These are phyloP conservation scores for Sphenodon punctatus DNA, from an alignment of 2,797 vertebrate species.

Conservation along the genomic window DNA sequence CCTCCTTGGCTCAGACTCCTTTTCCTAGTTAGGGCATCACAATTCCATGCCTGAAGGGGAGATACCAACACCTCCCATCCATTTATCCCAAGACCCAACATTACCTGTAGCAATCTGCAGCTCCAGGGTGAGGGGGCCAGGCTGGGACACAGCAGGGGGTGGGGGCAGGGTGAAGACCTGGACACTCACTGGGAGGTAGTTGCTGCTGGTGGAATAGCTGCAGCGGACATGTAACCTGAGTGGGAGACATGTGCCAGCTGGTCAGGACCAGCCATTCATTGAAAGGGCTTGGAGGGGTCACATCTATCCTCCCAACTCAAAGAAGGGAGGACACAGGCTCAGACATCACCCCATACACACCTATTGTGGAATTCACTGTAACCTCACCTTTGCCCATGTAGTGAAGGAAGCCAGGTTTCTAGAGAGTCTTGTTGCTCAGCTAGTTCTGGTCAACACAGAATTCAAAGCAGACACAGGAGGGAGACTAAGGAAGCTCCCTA, in stretches of 20 bases:
- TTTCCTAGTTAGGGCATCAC: too few species aligned
- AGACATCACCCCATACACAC: too few species aligned
- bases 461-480: accelerated
- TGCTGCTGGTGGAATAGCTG: constrained; percentile 39
- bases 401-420: background rate
- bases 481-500: background rate
- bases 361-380: too few species aligned
- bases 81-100: too few species aligned
- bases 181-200: constrained; percentile 33
- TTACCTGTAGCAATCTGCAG: constrained; percentile 69
- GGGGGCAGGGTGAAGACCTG: constrained; percentile 47
- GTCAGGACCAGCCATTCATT: background rate
- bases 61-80: too few species aligned
- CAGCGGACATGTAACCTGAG: constrained; percentile 65
- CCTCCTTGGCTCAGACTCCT: too few species aligned
- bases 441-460: too few species aligned
- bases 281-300: background rate
- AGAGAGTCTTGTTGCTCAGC: too few species aligned
- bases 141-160: constrained; percentile 13
- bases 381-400: too few species aligned
- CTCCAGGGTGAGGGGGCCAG: constrained; percentile 65
- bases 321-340: too few species aligned
- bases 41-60: too few species aligned
- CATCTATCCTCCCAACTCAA: too few species aligned
- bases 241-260: background rate